These are phyloP conservation scores for Drosophila quinaria DNA, from an alignment of 2,888 invertebrate genomes.

Conservation along the genomic window DNA sequence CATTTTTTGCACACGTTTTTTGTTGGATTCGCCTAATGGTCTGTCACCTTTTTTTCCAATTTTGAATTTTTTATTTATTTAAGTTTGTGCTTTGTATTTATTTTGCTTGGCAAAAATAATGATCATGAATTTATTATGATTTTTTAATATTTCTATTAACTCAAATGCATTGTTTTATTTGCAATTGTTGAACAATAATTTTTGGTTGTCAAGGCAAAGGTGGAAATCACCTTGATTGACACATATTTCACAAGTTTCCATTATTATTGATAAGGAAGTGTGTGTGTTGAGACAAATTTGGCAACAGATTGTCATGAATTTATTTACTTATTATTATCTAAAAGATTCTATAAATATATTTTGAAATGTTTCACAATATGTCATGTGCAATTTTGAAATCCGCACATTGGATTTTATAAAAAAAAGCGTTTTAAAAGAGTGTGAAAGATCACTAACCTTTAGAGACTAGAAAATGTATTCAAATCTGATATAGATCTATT, in stretches of 20 bases:
- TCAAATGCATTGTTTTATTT: conserved; percentile 15
- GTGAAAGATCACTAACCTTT: neutral
- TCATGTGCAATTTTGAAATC: neutral
- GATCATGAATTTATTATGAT: conserved; percentile 22
- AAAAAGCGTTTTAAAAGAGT: neutral
- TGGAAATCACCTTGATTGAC: conserved; percentile 40
- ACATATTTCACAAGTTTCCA: conserved; percentile 19
- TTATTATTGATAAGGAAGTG: conserved; percentile 20
- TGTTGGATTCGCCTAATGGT: conserved; percentile 41
- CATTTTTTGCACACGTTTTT: conserved; percentile 45
- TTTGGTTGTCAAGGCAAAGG: conserved; percentile 53
- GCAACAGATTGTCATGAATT: neutral
- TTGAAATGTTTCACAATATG: neutral
- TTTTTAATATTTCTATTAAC: conserved; percentile 13
- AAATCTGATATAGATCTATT: neutral
- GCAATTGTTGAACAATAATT: conserved; percentile 38
- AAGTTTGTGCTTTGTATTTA: conserved; percentile 46
- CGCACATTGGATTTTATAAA: neutral
- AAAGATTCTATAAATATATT: neutral
- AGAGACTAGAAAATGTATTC: neutral
- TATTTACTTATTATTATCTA: neutral
- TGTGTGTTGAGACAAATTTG: conserved; percentile 5
- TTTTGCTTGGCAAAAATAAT: conserved; percentile 44
- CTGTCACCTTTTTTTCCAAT: conserved; percentile 27
- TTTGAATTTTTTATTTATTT: conserved; percentile 10